phyloP scores from a whole-genome alignment of 2,797 vertebrate species.

The Lacerta agilis region DNA sequence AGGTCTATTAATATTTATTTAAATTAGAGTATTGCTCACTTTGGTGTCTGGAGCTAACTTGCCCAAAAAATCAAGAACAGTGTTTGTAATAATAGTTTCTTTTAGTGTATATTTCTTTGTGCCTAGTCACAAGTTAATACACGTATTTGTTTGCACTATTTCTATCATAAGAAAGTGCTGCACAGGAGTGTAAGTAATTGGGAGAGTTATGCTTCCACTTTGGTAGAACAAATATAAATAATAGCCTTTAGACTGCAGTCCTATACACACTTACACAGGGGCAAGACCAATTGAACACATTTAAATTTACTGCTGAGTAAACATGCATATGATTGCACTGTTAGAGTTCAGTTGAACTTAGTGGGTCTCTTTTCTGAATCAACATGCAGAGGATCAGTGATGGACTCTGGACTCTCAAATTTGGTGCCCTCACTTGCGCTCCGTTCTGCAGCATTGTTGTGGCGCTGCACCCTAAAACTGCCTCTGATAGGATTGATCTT shows the following conservation, averaged over 20 bases:
- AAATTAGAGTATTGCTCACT: constrained; percentile 8
- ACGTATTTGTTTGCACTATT: not conserved
- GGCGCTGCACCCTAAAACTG: too few relatives aligned
- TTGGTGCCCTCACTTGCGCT: too few relatives aligned
- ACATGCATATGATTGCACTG: too few relatives aligned
- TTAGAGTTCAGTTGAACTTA: not conserved
- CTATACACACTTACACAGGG: too few relatives aligned
- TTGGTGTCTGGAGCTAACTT: not conserved
- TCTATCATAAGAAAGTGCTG: not conserved
- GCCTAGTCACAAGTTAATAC: not conserved
- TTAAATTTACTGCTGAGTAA: too few relatives aligned
- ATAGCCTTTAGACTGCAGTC: not conserved
- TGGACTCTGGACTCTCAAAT: too few relatives aligned
- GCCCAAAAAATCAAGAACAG: not conserved
- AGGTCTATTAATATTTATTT: constrained; percentile 27
- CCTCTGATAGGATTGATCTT: not conserved
- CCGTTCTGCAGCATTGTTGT: too few relatives aligned
- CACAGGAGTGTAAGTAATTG: not conserved
- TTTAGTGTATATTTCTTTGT: not conserved
- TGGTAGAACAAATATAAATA: not conserved
- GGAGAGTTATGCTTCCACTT: not conserved
- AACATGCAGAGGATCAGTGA: not conserved
- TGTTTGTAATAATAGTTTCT: not conserved
- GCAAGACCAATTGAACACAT: too few relatives aligned
- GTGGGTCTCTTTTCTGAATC: not conserved